Percentiles rank a stretch among this genome's conserved stretches.
Conservation (phyloP, 2,113 vertebrate genomes). For the Okapia johnstoni region DNA sequence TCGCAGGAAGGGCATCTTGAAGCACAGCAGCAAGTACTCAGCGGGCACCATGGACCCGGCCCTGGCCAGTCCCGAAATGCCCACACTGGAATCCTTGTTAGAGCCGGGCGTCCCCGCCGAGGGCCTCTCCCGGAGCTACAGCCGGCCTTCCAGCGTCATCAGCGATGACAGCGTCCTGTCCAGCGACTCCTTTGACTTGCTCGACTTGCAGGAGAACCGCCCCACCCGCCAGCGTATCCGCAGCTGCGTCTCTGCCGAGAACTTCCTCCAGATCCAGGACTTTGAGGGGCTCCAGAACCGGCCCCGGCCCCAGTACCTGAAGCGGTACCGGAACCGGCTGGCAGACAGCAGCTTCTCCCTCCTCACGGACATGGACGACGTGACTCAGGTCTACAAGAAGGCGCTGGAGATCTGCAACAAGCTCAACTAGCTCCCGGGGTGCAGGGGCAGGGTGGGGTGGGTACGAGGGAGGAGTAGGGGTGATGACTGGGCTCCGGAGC, state of each 20-base stretch:
- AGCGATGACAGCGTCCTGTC: slow-evolving; percentile 92
- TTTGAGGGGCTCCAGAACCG: slow-evolving; percentile 87
- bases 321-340: slow-evolving; percentile 87
- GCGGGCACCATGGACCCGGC: slow-evolving; percentile 72
- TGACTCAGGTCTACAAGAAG: slow-evolving; percentile 99
- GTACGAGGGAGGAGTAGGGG: slow-evolving; percentile 46
- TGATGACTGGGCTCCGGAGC: slow-evolving; percentile 60
- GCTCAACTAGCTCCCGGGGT: slow-evolving; percentile 81
- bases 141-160: slow-evolving; percentile 90
- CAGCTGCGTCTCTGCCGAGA: slow-evolving; percentile 91
- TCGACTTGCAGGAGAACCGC: slow-evolving; percentile 88
- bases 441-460: slow-evolving; percentile 56
- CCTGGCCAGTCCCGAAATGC: slow-evolving; percentile 72
- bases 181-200: slow-evolving; percentile 86
- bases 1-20: slow-evolving; percentile 94
- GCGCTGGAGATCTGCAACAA: slow-evolving; percentile 96
- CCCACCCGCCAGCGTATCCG: slow-evolving; percentile 87
- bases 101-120: slow-evolving; percentile 81
- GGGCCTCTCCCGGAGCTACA: slow-evolving; percentile 91
- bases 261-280: slow-evolving; percentile 92
- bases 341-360: slow-evolving; percentile 97
- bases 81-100: slow-evolving; percentile 80
- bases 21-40: slow-evolving; percentile 95
- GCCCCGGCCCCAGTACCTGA: slow-evolving; percentile 86
- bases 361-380: slow-evolving; percentile 92